Conservation (phyloP, 2,797 vertebrate genomes). For the Hylomyscus alleni region DNA sequence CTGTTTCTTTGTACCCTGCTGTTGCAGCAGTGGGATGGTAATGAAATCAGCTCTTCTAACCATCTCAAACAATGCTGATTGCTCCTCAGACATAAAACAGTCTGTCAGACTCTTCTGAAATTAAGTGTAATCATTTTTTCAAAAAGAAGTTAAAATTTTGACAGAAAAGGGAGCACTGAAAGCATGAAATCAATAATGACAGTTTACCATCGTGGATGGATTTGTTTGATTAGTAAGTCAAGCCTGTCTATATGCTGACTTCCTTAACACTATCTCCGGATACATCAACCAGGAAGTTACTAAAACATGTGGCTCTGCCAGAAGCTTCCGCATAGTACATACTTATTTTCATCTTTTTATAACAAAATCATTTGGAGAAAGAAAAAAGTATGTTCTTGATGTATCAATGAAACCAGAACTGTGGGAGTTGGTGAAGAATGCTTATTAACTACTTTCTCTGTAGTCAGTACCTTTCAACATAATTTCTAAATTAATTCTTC, state of each 20-base stretch:
- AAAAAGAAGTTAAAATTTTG: constrained; percentile 87
- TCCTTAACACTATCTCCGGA: constrained; percentile 84
- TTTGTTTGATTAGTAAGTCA: constrained; percentile 88
- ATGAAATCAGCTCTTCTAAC: constrained; percentile 89
- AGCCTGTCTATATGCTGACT: constrained; percentile 83
- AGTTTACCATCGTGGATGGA: constrained; percentile 86
- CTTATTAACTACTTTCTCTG: constrained; percentile 58
- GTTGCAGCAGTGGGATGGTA: constrained; percentile 87
- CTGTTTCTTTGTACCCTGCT: constrained; percentile 86
- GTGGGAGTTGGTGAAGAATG: constrained; percentile 29
- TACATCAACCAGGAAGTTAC: constrained; percentile 77
- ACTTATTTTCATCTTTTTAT: constrained; percentile 69
- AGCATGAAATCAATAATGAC: constrained; percentile 87
- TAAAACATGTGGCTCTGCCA: constrained; percentile 62
- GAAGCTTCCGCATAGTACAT: constrained; percentile 49
- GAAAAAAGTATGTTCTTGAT: constrained; percentile 59
- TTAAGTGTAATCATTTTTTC: constrained; percentile 85
- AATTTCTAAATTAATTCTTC: constrained; percentile 73
- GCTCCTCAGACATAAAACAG: constrained; percentile 88
- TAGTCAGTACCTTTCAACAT: constrained; percentile 47
- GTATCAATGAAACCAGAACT: constrained; percentile 52
- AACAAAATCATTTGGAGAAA: constrained; percentile 11
- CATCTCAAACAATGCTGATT: constrained; percentile 88
- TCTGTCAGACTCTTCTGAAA: constrained; percentile 89
- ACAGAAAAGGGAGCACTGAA: constrained; percentile 85